phyloP scores from a whole-genome alignment of 1,140 invertebrate species.

The Meteorus sp. region DNA sequence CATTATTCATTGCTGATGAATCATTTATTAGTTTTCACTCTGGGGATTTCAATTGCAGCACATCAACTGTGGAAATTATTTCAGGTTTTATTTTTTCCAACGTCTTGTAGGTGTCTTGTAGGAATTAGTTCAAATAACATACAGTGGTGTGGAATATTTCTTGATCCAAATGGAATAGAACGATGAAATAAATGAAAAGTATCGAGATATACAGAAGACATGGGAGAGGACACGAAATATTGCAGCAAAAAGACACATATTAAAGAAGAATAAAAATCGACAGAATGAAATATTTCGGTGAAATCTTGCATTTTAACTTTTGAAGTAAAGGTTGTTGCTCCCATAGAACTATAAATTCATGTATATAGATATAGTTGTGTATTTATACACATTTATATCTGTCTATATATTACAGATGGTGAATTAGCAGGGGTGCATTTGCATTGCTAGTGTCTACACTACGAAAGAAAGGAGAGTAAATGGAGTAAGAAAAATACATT shows the following conservation, averaged over 20 bases:
- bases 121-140: no score
- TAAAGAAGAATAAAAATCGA: background rate
- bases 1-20: background rate
- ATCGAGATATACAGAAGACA: background rate
- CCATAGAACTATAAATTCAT: slow-evolving; percentile 47
- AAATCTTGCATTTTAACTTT: background rate
- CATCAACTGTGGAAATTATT: no score
- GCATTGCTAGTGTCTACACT: slow-evolving; percentile 44
- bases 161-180: no score
- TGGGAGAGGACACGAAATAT: no score
- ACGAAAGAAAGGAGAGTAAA: no score
- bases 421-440: slow-evolving; percentile 42
- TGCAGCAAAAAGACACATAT: slow-evolving; percentile 13
- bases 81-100: no score
- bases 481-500: slow-evolving; percentile 38
- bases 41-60: no score
- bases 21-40: background rate
- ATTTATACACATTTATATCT: no score
- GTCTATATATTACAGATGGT: slow-evolving; percentile 34
- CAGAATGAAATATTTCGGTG: background rate
- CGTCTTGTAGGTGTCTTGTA: no score
- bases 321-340: slow-evolving; percentile 49
- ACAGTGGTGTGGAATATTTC: no score
- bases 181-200: background rate
- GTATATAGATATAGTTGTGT: no score